phyloP scores from a whole-genome alignment of 2,113 vertebrate species.

The Daphoenositta chrysoptera region DNA sequence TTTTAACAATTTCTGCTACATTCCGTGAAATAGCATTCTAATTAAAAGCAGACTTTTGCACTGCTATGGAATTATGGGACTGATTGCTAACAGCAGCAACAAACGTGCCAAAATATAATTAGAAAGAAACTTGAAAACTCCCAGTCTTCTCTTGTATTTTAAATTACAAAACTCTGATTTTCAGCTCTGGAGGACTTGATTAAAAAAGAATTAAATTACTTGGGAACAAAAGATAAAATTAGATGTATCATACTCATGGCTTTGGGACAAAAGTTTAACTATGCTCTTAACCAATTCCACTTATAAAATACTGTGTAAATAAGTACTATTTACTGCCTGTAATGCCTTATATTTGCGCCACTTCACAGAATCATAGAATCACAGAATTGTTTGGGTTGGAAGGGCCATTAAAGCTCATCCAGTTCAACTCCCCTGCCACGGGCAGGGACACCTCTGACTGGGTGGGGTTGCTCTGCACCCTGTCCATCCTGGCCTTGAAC shows the following conservation, averaged over 20 bases:
- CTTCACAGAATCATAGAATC: not conserved
- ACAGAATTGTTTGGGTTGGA: not conserved
- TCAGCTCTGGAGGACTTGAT: not conserved
- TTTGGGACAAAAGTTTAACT: not conserved
- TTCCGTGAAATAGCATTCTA: not conserved
- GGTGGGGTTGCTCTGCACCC: accelerated
- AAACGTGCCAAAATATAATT: not conserved
- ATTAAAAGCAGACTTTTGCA: not conserved
- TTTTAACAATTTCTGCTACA: not conserved
- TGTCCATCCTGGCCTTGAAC: not conserved
- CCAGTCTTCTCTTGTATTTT: not conserved
- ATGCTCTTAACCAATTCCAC: not conserved
- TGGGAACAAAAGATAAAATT: not conserved
- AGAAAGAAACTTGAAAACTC: not conserved
- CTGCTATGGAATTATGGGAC: not conserved
- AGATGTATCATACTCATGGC: not conserved
- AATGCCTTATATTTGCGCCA: not conserved
- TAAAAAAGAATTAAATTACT: not conserved
- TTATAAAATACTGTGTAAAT: not conserved
- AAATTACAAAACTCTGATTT: not conserved
- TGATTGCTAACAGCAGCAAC: not conserved
- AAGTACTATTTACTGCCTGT: not conserved
- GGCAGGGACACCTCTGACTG: not conserved
- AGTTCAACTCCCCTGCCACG: not conserved
- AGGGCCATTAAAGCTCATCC: not conserved